Percentiles rank a stretch among this genome's conserved stretches.
Conservation (phyloP, 2,797 vertebrate species). For the Lates japonicus region DNA sequence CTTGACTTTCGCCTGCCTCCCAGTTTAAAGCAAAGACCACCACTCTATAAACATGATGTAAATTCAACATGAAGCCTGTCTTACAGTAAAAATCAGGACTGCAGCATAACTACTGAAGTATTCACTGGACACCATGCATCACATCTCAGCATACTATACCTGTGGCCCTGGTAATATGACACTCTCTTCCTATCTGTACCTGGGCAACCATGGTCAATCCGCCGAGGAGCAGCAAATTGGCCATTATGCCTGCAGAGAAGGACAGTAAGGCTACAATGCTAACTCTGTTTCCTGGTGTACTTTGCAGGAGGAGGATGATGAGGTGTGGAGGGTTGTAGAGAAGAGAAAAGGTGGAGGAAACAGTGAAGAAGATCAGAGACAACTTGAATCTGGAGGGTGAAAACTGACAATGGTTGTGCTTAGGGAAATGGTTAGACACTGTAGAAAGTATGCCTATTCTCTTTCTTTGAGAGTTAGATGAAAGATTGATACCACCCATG, state of each 20-base stretch:
- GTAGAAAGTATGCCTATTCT: no score
- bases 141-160: slow-evolving; percentile 28
- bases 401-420: background rate
- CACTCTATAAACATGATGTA: slow-evolving; percentile 9
- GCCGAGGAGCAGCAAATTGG: slow-evolving; percentile 41
- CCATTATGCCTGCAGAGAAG: slow-evolving; percentile 6
- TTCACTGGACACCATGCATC: slow-evolving; percentile 31
- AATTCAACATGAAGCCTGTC: slow-evolving; percentile 17
- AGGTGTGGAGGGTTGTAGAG: background rate
- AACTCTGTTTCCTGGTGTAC: slow-evolving; percentile 12
- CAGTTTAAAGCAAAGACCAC: slow-evolving; percentile 21
- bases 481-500: no score
- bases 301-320: background rate
- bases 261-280: background rate
- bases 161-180: slow-evolving; percentile 30
- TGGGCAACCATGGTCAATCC: slow-evolving; percentile 59
- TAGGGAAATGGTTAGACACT: no score
- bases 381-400: background rate
- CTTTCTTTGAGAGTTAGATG: no score
- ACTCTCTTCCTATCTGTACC: slow-evolving; percentile 36
- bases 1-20: slow-evolving; percentile 20
- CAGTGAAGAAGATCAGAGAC: background rate
- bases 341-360: background rate
- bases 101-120: background rate
- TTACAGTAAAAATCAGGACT: background rate